These are phyloP conservation scores for Acanthococcus lagerstroemiae DNA, from an alignment of 2,888 invertebrate species.

Conservation along the genomic window DNA sequence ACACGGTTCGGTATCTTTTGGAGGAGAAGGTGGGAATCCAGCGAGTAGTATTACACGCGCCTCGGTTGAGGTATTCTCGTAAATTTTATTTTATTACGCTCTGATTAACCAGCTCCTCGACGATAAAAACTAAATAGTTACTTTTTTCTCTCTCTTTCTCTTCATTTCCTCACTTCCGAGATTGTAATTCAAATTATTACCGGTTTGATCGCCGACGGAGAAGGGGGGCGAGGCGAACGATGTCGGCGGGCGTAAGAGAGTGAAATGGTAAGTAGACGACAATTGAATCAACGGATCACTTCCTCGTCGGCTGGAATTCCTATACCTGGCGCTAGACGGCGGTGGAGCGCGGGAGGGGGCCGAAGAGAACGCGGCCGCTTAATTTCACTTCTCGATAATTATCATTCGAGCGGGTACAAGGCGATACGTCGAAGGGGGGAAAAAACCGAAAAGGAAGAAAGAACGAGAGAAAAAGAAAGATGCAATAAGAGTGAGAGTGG, in stretches of 20 bases:
- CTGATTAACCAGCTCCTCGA: constrained; percentile 4
- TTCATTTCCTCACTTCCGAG: constrained; percentile 12
- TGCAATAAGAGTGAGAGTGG: constrained; percentile 27
- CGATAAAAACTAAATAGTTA: constrained; percentile 1
- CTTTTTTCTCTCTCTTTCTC: background rate
- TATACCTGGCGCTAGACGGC: constrained; percentile 3
- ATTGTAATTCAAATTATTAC: constrained; percentile 11
- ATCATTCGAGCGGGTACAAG: constrained; percentile 20
- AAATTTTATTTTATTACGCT: constrained; percentile 8
- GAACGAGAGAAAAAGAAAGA: constrained; percentile 13
- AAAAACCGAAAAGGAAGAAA: background rate
- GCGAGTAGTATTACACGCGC: background rate
- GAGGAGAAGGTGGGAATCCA: background rate
- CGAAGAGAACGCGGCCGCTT: constrained; percentile 12
- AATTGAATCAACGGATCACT: constrained; percentile 26
- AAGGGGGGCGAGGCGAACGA: background rate
- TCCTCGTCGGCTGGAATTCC: constrained; percentile 26
- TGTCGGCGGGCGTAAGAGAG: constrained; percentile 1
- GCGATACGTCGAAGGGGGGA: background rate
- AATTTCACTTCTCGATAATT: constrained; percentile 28
- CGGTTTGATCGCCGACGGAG: background rate
- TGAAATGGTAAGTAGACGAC: constrained; percentile 20
- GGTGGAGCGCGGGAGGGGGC: background rate
- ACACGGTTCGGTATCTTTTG: background rate
- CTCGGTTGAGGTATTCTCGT: background rate